Base-by-base conservation (phyloP, 2,888 invertebrate genomes). In the Tinea pellionella region DNA sequence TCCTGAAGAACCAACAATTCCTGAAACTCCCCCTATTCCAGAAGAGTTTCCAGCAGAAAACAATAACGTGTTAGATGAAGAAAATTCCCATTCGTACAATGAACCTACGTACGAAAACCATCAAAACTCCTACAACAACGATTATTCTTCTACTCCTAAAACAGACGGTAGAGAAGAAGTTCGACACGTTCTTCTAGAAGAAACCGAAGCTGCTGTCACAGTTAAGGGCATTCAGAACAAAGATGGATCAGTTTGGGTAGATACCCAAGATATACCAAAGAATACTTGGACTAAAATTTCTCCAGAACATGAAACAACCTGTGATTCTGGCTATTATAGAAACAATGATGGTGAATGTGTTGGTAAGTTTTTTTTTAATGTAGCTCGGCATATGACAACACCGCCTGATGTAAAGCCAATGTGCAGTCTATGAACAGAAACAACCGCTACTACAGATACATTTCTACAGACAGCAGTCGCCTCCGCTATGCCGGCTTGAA, bases 271-370 rank as follows among this genome's bases (percentile, higher is more conserved):
- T 42, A 61, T 78, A n/a, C 76, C 77, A 0, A 74, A 75, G 56
- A 78, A 79, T 61, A 68, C 72, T 59, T 80, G 80, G 82, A 78
- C 77, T 0, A 73, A 69, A 29, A 67, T 77, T 2, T 67, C 71
- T 37, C 65, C 64, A 18, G 75, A 66, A 59, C 77, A 77, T 0
- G 61, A 61, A 30, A 43, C 57, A 19, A 67, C 64, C 0, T 90
- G 90, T 68, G 79, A 81, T 11, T 59, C 65, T 62, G 91, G 91
- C 0, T 91, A 89, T 64, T 83, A 89, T 62, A 69, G 84, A 53
- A 89, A 90, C 65, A 74, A 76, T 16, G 77, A 79, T 63, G 90
- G 91, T 4, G 89, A 88, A 56, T 92, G 91, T 70, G 80, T 87
- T 63, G 91, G 91, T 91, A 74, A 78, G 78, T 30, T 15, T 2